Evolutionary conservation across 2,888 invertebrate genomes (phyloP).

Genomic region (Cerastis rubricosa): DNA sequence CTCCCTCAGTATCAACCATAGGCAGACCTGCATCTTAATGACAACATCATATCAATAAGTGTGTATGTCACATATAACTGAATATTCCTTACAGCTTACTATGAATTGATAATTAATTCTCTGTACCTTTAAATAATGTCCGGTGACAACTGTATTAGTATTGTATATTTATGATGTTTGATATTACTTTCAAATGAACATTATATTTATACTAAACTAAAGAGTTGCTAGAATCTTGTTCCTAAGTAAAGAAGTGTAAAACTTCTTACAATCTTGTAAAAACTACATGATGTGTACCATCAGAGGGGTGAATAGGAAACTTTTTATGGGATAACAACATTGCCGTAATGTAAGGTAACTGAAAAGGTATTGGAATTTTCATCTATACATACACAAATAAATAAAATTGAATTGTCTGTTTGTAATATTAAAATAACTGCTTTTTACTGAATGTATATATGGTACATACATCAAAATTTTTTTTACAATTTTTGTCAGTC

Average conservation of each 20-base stretch:
- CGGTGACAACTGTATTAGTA: background rate
- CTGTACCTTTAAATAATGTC: background rate
- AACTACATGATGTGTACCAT: background rate
- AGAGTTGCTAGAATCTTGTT: background rate
- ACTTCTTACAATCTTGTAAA: background rate
- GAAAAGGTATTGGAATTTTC: too few species aligned
- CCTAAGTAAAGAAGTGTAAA: background rate
- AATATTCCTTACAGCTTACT: conserved; percentile 7
- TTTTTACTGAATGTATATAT: too few species aligned
- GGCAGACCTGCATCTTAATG: background rate
- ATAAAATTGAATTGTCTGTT: too few species aligned
- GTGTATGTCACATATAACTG: conserved; percentile 4
- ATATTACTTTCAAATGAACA: background rate
- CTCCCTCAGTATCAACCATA: background rate
- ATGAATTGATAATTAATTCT: conserved; percentile 18
- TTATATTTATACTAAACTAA: background rate
- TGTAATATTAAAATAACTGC: too few species aligned
- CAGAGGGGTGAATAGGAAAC: too few species aligned
- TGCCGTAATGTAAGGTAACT: too few species aligned
- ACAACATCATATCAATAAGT: background rate
- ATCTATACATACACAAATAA: too few species aligned
- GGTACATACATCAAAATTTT: too few species aligned
- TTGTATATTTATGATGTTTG: background rate
- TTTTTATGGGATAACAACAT: too few species aligned
- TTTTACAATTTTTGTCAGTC: too few species aligned